Percentiles rank a stretch among this genome's conserved stretches.
Evolutionary conservation across 2,888 invertebrate species (phyloP).

Genomic region (Girardia tigrina): DNA sequence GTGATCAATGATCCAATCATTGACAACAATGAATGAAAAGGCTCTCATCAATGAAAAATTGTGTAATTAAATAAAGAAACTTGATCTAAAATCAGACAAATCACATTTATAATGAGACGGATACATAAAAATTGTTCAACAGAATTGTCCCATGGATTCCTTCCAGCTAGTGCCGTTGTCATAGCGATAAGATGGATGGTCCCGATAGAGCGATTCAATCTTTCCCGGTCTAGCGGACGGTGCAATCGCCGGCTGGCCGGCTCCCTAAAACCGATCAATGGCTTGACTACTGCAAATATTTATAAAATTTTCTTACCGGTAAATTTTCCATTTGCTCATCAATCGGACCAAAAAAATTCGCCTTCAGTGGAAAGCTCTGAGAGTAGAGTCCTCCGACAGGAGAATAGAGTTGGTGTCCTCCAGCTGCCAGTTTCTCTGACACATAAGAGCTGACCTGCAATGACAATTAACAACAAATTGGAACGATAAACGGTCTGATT

Average conservation of each 20-base stretch:
- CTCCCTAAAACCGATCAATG: conserved; percentile 40
- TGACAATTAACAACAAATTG: not conserved
- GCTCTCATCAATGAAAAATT: no score
- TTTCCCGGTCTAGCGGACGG: conserved; percentile 43
- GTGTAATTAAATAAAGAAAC: no score
- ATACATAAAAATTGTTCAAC: no score
- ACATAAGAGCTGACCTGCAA: conserved; percentile 37
- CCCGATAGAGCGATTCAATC: conserved; percentile 46
- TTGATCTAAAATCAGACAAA: no score
- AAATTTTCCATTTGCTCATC: conserved; percentile 40
- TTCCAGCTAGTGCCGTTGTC: conserved; percentile 41
- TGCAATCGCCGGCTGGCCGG: conserved; percentile 43
- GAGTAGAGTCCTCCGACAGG: conserved; percentile 48
- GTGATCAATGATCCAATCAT: no score
- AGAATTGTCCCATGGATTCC: not conserved
- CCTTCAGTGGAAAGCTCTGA: conserved; percentile 46
- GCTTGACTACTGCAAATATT: not conserved
- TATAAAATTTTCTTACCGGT: conserved; percentile 40
- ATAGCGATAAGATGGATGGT: conserved; percentile 48
- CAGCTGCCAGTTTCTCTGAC: conserved; percentile 43
- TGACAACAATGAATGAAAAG: no score
- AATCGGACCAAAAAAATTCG: conserved; percentile 44
- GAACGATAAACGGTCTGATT: conserved; percentile 38
- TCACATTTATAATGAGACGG: no score
- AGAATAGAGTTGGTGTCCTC: conserved; percentile 49